A percentile compares a stretch with the other conserved stretches of the same genome.
Evolutionary conservation across 1,140 invertebrate genomes (phyloP).

Genomic region (Luehdorfia chinensis): DNA sequence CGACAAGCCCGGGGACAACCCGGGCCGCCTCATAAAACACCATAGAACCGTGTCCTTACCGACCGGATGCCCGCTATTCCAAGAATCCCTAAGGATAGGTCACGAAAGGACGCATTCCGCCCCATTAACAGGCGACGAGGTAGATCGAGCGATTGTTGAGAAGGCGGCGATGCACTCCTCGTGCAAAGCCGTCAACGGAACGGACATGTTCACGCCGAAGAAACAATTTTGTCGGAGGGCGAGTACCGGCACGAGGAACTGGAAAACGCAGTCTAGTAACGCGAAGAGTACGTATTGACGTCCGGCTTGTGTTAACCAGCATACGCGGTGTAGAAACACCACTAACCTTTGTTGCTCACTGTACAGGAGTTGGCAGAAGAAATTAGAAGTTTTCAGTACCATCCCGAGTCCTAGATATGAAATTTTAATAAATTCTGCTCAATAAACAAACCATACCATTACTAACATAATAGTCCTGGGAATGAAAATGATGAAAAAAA

Average conservation of each 20-base stretch:
- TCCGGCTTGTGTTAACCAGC: constrained; percentile 32
- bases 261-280: constrained; percentile 59
- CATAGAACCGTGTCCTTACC: constrained; percentile 58
- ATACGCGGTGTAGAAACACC: neutral
- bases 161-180: constrained; percentile 47
- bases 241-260: constrained; percentile 50
- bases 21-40: constrained; percentile 47
- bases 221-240: constrained; percentile 49
- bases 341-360: neutral
- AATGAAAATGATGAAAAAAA: too few relatives aligned
- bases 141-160: constrained; percentile 79
- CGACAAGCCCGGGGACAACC: constrained; percentile 39
- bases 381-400: too few relatives aligned
- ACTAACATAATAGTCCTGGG: too few relatives aligned
- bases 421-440: too few relatives aligned
- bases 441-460: too few relatives aligned
- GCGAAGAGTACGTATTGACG: constrained; percentile 63
- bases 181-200: constrained; percentile 53
- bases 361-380: neutral
- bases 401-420: too few relatives aligned
- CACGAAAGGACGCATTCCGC: constrained; percentile 83
- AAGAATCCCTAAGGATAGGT: constrained; percentile 50
- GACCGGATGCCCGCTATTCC: constrained; percentile 46
- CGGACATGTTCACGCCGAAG: constrained; percentile 39
- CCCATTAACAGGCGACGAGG: constrained; percentile 78